Base-by-base conservation (phyloP, 92 coral and sea anemone genomes). In the Epizoanthus illoricatus region DNA sequence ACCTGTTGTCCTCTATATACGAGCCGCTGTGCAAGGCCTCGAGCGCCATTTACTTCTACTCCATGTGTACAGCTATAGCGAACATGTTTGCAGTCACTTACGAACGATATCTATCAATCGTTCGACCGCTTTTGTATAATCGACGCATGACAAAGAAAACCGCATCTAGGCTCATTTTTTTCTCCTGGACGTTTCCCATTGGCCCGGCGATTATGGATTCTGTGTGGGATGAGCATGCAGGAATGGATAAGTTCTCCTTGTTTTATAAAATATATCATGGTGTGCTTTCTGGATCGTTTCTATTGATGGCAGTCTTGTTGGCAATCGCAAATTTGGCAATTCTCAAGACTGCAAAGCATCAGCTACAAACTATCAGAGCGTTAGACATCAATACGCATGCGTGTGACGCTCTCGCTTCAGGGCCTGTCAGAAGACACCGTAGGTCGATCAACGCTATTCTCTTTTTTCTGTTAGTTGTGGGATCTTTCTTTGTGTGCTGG, bases 21-120 rank as follows among this genome's bases (percentile, higher is more conserved):
- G 19, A 40, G 21, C 47, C 43, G 24, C 2, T 60, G 23, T 39
- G 49, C 2, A 18, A 57, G 9, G 13, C 71, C 5, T 83, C 81
- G 7, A 83, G 57, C 19, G 79, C 59, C 36, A 70, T 83, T 6
- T 55, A 70, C 40, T 83, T 70, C 70, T 83, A 71, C 49, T 55
- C 73, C 23, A 59, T 83, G 0, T 83, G 86, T 72, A 52, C 86
- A 2, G 69, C 79, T 28, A 72, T 83, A 55, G 60, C 73, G 3
- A 83, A 83, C 57, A 23, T 83, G 80, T 83, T 70, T 69, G 17
- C 62, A 24, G 86, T 83, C 13, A 83, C 86, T 41, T 83, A 83
- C 47, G 86, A 83, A 59, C 80, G 86, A 18, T 83, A 83, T 72
- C 40, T 83, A 60, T 70, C 86, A 2, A 83, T 83, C 19, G 23